These are phyloP conservation scores for Metacarcinus magister DNA, from an alignment of 2,888 invertebrate genomes.

Conservation along the genomic window DNA sequence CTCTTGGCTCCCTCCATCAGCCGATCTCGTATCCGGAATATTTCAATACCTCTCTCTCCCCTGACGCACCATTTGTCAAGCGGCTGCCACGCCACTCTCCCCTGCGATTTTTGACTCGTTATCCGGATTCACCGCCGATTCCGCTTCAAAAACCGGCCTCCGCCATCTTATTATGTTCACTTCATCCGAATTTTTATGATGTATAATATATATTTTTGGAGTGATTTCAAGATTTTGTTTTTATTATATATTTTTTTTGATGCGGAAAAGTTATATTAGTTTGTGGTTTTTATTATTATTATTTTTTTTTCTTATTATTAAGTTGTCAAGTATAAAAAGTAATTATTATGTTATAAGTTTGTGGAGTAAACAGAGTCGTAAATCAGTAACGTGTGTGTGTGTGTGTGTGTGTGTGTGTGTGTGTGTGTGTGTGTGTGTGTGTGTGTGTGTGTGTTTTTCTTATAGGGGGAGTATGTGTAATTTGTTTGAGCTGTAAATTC, in stretches of 20 bases:
- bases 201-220: not conserved
- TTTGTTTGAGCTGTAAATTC: not conserved
- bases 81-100: not conserved
- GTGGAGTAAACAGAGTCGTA: not conserved
- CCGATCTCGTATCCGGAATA: slow-evolving; percentile 45
- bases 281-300: not conserved
- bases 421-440: no score
- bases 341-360: not conserved
- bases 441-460: not conserved
- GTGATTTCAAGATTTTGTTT: not conserved
- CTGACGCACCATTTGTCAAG: slow-evolving; percentile 38
- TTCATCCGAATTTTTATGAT: not conserved
- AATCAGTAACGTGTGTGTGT: not conserved
- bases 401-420: no score
- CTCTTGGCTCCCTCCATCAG: not conserved
- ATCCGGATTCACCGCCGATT: not conserved
- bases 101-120: slow-evolving; percentile 32
- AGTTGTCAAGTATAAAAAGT: not conserved
- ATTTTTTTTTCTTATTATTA: not conserved
- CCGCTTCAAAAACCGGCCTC: not conserved
- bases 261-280: not conserved
- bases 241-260: not conserved
- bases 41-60: slow-evolving; percentile 44
- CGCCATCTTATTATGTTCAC: not conserved
- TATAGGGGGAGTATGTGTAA: not conserved